Conservation (phyloP, 2,113 vertebrate species). For the Rhinolophus sinicus region DNA sequence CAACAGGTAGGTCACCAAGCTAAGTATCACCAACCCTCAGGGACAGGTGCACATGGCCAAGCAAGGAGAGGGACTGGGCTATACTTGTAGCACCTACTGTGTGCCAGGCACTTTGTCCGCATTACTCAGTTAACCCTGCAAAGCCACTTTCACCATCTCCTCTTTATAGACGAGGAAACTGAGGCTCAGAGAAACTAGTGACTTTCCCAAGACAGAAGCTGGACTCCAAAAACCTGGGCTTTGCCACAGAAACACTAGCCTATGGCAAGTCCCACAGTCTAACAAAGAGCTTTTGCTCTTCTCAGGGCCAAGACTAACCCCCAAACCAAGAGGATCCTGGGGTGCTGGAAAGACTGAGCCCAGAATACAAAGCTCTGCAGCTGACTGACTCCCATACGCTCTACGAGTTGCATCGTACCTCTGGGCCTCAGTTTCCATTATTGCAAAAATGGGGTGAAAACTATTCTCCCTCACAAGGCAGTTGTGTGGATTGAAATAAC, state of each 20-base stretch:
- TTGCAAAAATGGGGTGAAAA: conserved; percentile 37
- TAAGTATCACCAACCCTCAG: background rate
- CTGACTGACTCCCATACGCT: background rate
- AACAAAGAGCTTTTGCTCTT: background rate
- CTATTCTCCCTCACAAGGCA: background rate
- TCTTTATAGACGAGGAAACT: background rate
- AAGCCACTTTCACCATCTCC: background rate
- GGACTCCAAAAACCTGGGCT: background rate
- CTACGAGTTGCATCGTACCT: background rate
- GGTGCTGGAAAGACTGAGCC: background rate
- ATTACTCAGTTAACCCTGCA: background rate
- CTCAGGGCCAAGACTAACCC: background rate
- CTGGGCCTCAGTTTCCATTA: background rate
- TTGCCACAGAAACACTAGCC: background rate
- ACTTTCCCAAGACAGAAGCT: background rate
- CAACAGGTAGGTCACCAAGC: background rate
- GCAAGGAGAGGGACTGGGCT: background rate
- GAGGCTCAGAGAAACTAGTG: background rate
- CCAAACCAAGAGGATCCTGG: background rate
- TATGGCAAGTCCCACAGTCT: background rate
- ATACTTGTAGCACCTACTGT: background rate
- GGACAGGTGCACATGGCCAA: background rate
- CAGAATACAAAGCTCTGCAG: background rate
- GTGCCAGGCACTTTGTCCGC: background rate
- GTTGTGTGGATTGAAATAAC: background rate